Base-by-base conservation (phyloP, 2,113 vertebrate species). In the Myxocyprinus asiaticus region DNA sequence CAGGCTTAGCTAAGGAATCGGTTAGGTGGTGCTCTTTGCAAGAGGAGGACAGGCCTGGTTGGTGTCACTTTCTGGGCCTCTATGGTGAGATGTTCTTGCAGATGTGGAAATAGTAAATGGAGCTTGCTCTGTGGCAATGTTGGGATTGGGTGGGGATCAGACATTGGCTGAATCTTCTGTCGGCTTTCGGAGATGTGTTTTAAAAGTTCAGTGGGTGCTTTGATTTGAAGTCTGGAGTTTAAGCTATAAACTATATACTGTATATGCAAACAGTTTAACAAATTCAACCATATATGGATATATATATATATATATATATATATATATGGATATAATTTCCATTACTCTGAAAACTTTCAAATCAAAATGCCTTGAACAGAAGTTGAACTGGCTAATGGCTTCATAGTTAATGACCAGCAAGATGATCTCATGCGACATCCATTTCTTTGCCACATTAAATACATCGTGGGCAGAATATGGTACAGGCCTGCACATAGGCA, bases 371-470 rank as follows among this genome's bases (percentile, higher is more conserved):
- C 22, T 33, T 33, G 1, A 33, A 33, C 67, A 69, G 4, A 55
- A 44, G 51, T 44, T 33, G 43, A 44, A 42, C 58, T 9, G 6
- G 48, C 58, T 74, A 63, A 63, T 74, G 58, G 11, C 71, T 59
- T 48, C 58, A 33, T 62, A 56, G 45, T 47, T 80, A 80, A 69
- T 76, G 67, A 53, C 72, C 44, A 47, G 22, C 68, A 33, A 45
- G 7, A 15, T 76, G 58, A 53, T 70, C 73, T 76, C 67, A 9
- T 53, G 44, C 4, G 0, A 58, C 45, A 74, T 65, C 76, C 67
- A 72, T 43, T 63, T 68, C 66, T 53, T 71, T 55, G 61, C 51
- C 61, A 75, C 63, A 79, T 71, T 67, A 81, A 75, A 59, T 75
- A 66, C 71, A 42, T 64, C 12, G 14, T 73, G 58, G 65, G 81